Base-by-base conservation (phyloP, 1,140 invertebrate species). In the Lepidostoma basale region DNA sequence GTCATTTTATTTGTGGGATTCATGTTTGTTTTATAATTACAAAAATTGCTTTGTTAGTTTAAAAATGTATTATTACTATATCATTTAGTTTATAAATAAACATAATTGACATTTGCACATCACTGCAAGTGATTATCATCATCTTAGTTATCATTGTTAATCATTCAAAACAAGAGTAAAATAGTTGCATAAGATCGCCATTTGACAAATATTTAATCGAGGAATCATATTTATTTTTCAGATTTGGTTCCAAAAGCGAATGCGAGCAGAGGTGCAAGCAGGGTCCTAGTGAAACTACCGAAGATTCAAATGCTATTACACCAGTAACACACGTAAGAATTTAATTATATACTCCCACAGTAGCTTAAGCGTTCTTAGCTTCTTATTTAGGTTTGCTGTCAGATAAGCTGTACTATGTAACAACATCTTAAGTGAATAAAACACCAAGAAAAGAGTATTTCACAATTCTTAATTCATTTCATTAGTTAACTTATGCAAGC, bases 231-330 rank as follows among this genome's bases (percentile, higher is more conserved):
- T 59, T 45, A 10, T 18, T 42, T 62, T 44, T 8, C n/a, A 74
- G 73, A 60, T 83, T 83, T 67, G 75, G 76, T 16, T 68, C 71
- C 2, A 74, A 74, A 16, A 78, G 78, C 10, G 77, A 77, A 12
- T 83, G 81, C 67, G 80, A 83, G 73, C 59, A 70, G 3, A 75
- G 77, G 23, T 83, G 81, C 70, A 76, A 75, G 22, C 66, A 67
- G 22, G 72, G 73, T 8, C 67, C 70, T 10, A n/a, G 49, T 5
- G 69, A 65, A 25, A 14, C 62, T 2, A 33, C 22, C 12, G 65
- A 25, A 5, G 65, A 72, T 62, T 56, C 59, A 1, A 67, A 70
- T 49, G 64, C 22, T 14, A 68, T 68, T 18, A n/a, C 28, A n/a
- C 63, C 67, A 16, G 62, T 28, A 6, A 63, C 49, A 14, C 25